Conservation (phyloP, 2,113 vertebrate genomes). For the Jaculus jaculus region DNA sequence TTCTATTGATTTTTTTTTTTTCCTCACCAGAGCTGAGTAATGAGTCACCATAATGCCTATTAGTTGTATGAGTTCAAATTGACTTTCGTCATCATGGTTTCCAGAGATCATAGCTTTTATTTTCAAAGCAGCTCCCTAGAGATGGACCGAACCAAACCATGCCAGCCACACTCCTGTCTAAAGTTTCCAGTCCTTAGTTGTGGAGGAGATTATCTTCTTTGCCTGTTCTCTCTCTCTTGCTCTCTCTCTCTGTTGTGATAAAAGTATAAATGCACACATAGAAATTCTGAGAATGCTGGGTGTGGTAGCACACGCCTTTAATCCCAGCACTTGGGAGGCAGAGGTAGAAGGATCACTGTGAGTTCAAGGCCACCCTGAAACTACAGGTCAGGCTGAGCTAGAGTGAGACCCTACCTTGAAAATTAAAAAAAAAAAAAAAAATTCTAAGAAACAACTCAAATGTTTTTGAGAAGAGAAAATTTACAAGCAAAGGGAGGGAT, state of each 20-base stretch:
- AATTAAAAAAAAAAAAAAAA: no score
- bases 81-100: conserved; percentile 67
- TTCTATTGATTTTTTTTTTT: conserved; percentile 73
- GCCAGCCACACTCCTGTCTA: not conserved
- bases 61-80: conserved; percentile 62
- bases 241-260: not conserved
- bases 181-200: not conserved
- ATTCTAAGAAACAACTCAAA: not conserved
- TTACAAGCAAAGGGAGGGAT: not conserved
- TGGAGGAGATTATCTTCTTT: not conserved
- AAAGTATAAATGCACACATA: not conserved
- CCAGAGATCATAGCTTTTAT: conserved; percentile 54
- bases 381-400: no score
- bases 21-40: conserved; percentile 54
- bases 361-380: no score
- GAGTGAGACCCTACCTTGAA: no score
- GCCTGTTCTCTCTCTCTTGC: not conserved
- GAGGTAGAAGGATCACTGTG: no score
- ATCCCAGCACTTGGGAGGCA: no score
- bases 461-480: not conserved
- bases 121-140: conserved; percentile 50
- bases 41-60: conserved; percentile 68
- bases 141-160: not conserved
- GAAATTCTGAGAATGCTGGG: not conserved
- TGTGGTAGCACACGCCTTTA: no score